Evolutionary conservation across 2,113 vertebrate genomes (phyloP), one percentile per base, ranked within the genome.

Genomic region (Scatophagus argus): DNA sequence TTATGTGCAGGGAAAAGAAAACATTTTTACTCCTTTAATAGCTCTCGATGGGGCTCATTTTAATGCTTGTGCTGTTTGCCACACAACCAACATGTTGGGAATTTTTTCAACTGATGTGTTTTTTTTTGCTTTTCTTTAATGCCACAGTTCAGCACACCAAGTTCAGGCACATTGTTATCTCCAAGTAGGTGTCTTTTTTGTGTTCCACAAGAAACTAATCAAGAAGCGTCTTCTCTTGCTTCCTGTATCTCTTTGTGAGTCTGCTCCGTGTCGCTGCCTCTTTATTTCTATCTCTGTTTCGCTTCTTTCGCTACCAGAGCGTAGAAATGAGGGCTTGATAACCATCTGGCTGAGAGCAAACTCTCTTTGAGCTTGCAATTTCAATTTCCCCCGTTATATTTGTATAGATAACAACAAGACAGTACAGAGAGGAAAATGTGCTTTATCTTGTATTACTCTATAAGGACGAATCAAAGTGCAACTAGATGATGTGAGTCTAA

Each of bases 311-410:
- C 71, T 65, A 79, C 46, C 65, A 79, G 58, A 77, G 60, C 54
- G 56, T 84, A 78, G 75, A 87, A 90, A 84, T 58, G 38, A 62
- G 76, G 38, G 39, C 8, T 61, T 47, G 91, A 93, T 92, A 91
- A 78, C 66, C 78, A 91, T 93, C 86, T 90, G 77, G 81, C 87
- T 91, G 62, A 68, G 85, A 89, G 87, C 79, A 90, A 86, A 79
- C 82, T 83, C 69, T 87, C 83, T 89, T 87, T 81, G 84, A 90
- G 84, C 80, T 86, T 76, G 79, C 84, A 77, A 87, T 90, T 91
- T 89, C 73, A 90, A 83, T 89, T 90, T 83, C 74, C 69, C 67
- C 64, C 83, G 58, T 72, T 49, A 54, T 68, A 77, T 81, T 77
- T 76, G 56, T 70, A 58, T 46, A 81, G 87, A 89, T 91, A 88